Evolutionary conservation across 2,797 vertebrate genomes (phyloP).

Genomic region (Synanceia verrucosa): DNA sequence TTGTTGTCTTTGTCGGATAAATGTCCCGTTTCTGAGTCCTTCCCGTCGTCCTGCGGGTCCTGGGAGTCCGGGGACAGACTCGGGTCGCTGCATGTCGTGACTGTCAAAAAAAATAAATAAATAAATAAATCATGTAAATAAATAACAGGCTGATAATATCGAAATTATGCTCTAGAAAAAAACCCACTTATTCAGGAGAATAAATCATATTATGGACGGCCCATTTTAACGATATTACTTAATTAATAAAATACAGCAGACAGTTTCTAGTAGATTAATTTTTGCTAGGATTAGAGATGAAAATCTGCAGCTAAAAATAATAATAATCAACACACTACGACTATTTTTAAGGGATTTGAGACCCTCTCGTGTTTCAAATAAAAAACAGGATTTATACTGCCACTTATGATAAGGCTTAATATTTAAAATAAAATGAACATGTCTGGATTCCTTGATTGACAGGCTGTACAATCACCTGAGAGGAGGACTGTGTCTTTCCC

Average conservation of each 20-base stretch:
- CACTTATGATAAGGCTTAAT: no score
- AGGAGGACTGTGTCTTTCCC: conserved; percentile 92
- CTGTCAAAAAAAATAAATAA: conserved; percentile 72
- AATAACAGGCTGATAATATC: no score
- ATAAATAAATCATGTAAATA: no score
- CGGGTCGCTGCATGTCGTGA: conserved; percentile 95
- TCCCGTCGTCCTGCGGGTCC: conserved; percentile 94
- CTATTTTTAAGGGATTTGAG: no score
- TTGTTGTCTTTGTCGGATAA: conserved; percentile 93
- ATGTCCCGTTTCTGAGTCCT: conserved; percentile 93
- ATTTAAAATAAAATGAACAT: no score
- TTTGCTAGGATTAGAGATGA: no score
- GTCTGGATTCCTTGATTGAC: no score
- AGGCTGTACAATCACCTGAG: conserved; percentile 83
- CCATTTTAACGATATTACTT: neutral
- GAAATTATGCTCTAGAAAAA: neutral
- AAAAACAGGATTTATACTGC: no score
- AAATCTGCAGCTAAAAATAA: neutral
- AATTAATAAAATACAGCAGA: neutral
- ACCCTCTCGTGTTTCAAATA: no score
- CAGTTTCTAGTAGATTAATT: neutral
- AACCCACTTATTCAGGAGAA: neutral
- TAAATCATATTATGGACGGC: neutral
- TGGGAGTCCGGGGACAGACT: conserved; percentile 97
- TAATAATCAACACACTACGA: no score